Base-by-base conservation (phyloP, 2,888 invertebrate genomes). In the Helleia helle region DNA sequence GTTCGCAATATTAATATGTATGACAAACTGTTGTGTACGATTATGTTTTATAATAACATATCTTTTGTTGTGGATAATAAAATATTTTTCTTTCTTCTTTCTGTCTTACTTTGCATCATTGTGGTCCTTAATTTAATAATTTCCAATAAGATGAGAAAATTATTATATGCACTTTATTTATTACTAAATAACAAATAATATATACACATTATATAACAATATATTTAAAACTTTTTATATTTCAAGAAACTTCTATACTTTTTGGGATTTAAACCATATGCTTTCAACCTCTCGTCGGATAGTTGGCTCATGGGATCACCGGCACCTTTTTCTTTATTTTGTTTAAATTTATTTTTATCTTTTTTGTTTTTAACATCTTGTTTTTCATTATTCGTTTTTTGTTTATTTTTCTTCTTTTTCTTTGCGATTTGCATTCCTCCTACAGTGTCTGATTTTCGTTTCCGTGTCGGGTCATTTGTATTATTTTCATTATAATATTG, bases 191-290 rank as follows among this genome's bases (percentile, higher is more conserved):
- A 14, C 15, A 37, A 37, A 27, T 29, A 15, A 11, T 26, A 28
- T 38, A 38, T 26, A 34, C 14, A 13, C 5, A 28, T 38, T 17
- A 31, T 30, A 40, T n/a, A 38, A 39, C 9, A 42, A 8, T 36
- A 38, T 17, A 13, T 22, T 60, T 81, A 83, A 57, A 79, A 86
- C 46, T 87, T 87, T 47, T 87, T 86, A 53, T 91, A 92, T 63
- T 90, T 92, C 49, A 92, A 73, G 70, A 91, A 92, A 59, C 91
- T 91, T 62, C 90, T 91, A 58, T 92, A 94, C 65, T 94, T 95
- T 59, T 93, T 94, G 0, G 96, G 96, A 83, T 96, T 96, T 26
- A 97, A 88, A 40, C 97, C 97, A 67, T 94, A 99, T 0, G 96
- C 96, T 60, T 91, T 89, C 5, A 99, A 84, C 50, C 98, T 88